Base-by-base conservation (phyloP, 2,797 vertebrate genomes). In the Manis crassicaudata region DNA sequence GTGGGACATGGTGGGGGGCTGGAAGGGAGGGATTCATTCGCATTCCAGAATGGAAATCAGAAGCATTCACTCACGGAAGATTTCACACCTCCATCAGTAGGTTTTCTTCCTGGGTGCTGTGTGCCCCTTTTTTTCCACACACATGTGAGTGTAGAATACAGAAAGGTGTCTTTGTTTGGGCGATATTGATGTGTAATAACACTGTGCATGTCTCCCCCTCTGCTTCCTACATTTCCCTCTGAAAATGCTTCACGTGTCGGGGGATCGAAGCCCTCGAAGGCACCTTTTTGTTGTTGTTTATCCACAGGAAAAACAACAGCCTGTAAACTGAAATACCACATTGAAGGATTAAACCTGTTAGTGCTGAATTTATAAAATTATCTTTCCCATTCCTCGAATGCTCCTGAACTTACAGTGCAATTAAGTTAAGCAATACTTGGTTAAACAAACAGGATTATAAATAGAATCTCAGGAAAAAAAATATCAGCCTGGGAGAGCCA, bases 11-110 rank as follows among this genome's bases (percentile, higher is more conserved):
- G 79, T 40, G 62, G 54, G 62, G n/a, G 32, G 68, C 46, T 70
- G 27, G 65, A 67, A 52, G 46, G 11, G 76, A 89, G 16, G 52
- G 67, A 88, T 94, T 96, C 54, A 0, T 60, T 94, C 97, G 93
- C 91, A 92, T 7, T 7, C 11, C 40, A 92, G 95, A 97, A 97
- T 88, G 92, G 94, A 96, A 96, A 93, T 27, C 94, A 21, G 54
- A 90, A 0, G 50, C 68, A 60, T 76, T 88, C 67, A 87, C 35
- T 96, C 70, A 68, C 27, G 79, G 77, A 43, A 20, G 60, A 63
- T 76, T 90, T 77, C 87, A 85, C 77, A 79, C 91, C 21, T 83
- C 52, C 27, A 65, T 43, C 37, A 2, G 2, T 67, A 81, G 72
- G 7, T 70, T 75, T 73, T 50, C 84, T 93, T 90, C 72, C 86